Conservation (phyloP, 2,888 invertebrate species). For the Apotomis turbidana region DNA sequence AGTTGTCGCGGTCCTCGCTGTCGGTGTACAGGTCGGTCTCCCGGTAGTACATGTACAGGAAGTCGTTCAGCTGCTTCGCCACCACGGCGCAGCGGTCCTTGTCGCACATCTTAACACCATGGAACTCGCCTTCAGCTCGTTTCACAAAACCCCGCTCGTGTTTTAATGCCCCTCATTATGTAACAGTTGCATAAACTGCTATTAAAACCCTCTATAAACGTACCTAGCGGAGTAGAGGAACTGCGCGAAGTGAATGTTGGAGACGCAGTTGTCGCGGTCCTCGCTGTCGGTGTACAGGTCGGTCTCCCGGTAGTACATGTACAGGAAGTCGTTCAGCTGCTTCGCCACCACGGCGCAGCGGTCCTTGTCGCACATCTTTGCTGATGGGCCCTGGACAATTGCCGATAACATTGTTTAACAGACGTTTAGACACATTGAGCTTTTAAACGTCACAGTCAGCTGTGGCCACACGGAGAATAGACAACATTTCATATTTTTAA, state of each 20-base stretch:
- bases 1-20: conserved; percentile 86
- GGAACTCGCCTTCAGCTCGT: no score
- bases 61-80: conserved; percentile 93
- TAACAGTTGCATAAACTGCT: no score
- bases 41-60: conserved; percentile 91
- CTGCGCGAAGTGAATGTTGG: conserved; percentile 79
- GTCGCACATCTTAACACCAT: conserved; percentile 57
- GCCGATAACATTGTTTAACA: no score
- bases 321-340: conserved; percentile 92
- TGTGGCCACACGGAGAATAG: no score
- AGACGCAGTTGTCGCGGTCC: conserved; percentile 84
- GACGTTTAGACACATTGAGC: no score
- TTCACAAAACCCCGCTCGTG: no score
- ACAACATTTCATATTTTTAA: no score
- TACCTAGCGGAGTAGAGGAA: conserved; percentile 78
- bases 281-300: conserved; percentile 89
- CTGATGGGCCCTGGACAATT: conserved; percentile 85
- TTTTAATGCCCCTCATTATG: no score
- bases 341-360: conserved; percentile 93
- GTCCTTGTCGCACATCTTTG: conserved; percentile 90
- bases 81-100: conserved; percentile 93
- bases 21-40: conserved; percentile 92
- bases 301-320: conserved; percentile 92
- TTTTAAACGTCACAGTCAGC: no score
- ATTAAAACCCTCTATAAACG: conserved; percentile 5